Percentiles rank a stretch among this genome's conserved stretches.
Evolutionary conservation across 2,888 invertebrate genomes (phyloP).

Genomic region (Argyra leucocephala): DNA sequence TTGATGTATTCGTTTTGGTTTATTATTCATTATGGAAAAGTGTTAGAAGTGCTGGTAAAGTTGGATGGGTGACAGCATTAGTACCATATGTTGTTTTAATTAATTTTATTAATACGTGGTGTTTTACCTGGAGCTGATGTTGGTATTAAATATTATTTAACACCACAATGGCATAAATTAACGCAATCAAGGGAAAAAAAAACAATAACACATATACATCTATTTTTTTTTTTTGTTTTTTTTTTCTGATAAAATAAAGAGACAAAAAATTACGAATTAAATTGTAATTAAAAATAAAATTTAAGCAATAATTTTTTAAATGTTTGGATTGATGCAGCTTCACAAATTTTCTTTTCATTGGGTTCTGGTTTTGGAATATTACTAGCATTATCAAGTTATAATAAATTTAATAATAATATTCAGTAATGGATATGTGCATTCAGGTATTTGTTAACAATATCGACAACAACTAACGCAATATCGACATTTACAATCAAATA

Average conservation of each 20-base stretch:
- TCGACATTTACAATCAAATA: too few species aligned
- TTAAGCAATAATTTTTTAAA: slow-evolving; percentile 36
- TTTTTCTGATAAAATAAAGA: too few species aligned
- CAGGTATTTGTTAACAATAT: too few species aligned
- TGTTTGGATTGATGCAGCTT: slow-evolving; percentile 91
- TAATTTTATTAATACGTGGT: slow-evolving; percentile 74
- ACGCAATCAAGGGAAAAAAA: slow-evolving; percentile 60
- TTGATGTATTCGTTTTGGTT: slow-evolving; percentile 83
- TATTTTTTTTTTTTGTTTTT: too few species aligned
- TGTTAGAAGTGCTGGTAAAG: slow-evolving; percentile 85
- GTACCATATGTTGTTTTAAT: slow-evolving; percentile 85
- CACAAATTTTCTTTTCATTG: slow-evolving; percentile 87
- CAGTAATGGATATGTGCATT: too few species aligned
- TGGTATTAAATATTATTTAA: slow-evolving; percentile 80
- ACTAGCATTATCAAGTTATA: slow-evolving; percentile 82
- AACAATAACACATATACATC: too few species aligned
- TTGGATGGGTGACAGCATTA: slow-evolving; percentile 90
- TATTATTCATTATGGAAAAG: slow-evolving; percentile 97
- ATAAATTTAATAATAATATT: slow-evolving; percentile 89
- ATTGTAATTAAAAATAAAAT: not conserved
- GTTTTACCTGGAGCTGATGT: slow-evolving; percentile 75
- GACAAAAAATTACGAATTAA: too few species aligned
- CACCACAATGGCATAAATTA: slow-evolving; percentile 80
- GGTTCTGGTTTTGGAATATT: slow-evolving; percentile 89
- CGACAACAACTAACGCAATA: too few species aligned